Base-by-base conservation (phyloP, 2,113 vertebrate genomes). In the Trinectes maculatus region DNA sequence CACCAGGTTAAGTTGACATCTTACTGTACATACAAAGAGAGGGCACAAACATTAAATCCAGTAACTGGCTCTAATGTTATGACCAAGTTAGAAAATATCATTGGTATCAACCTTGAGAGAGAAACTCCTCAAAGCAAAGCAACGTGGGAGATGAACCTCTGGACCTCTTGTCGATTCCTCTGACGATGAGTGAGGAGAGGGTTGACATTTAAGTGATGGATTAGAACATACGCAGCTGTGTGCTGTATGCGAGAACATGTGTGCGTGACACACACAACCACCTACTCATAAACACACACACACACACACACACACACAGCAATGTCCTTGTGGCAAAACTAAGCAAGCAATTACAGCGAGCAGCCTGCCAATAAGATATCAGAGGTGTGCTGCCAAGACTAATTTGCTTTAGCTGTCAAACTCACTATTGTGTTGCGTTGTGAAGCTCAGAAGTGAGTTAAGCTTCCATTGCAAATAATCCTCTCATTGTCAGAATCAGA, bases 351-450 rank as follows among this genome's bases (percentile, higher is more conserved):
- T 86, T 86, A 86, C 76, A 61, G 72, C 72, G 54, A 43, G 39
- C 61, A 74, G 79, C 57, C 78, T 85, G 84, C 81, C 89, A 87
- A 87, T 88, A 84, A 74, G 80, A 85, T 76, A 85, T 84, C 87
- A 85, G 76, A 85, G 82, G 71, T 79, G 76, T 28, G 66, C 67
- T 83, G 85, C 84, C 82, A 85, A 75, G 66, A 79, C 82, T 90
- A 80, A 88, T 89, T 89, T 85, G 77, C 69, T 86, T 81, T 72
- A 74, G 82, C 82, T 87, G 85, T 87, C 85, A 89, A 80, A 80
- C 56, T 77, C 71, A 67, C 57, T 76, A 78, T 73, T 80, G 78
- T 82, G 79, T 66, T 66, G 22, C 4, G 67, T 31, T 64, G 71
- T 49, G 43, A 31, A 77, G 79, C 81, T 71, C 58, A 57, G 75